Evolutionary conservation across 2,797 vertebrate genomes (phyloP), one percentile per base, ranked within the genome.

Genomic region (Catostomus latipinnis): DNA sequence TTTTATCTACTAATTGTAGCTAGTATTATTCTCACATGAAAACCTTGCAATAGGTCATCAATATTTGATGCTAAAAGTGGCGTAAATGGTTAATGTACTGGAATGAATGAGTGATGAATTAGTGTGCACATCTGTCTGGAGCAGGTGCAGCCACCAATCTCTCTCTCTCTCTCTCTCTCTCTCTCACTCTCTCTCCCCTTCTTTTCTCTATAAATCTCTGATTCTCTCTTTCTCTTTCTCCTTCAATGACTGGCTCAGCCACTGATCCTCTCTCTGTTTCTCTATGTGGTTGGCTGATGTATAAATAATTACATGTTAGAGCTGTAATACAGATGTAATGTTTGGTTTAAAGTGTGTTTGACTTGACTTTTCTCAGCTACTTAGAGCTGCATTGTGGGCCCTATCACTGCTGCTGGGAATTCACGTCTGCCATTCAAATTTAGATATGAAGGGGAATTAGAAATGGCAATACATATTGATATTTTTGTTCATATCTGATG

Each of bases 51-150:
- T 45, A 12, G 43, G 22, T 63, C 5, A 45, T 74, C 83, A 75
- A 85, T 61, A 76, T 89, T 86, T 88, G 81, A 67, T 86, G 79
- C 63, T 81, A 85, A 88, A 85, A 82, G 67, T 83, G 80, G 57
- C 76, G 65, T 89, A 90, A 90, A 87, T 85, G 80, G 87, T 86
- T 88, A 81, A 90, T 88, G 89, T 90, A 82, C 84, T 78, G 84
- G 85, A 88, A 84, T 87, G 76, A 81, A 82, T 88, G 77, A 86
- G 86, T 88, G 89, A 91, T 91, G 71, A 87, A 90, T 91, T 89
- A 48, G 50, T 80, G 71, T 84, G 84, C 87, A 91, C 89, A 89
- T 90, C 90, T 92, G 89, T 80, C 74, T 86, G 83, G 87, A 90
- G 84, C 89, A 92, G 90, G 88, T 90, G 89, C 84, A 78, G 76